phyloP scores from a whole-genome alignment of 2,888 invertebrate species.

The Mycalesis mineus region DNA sequence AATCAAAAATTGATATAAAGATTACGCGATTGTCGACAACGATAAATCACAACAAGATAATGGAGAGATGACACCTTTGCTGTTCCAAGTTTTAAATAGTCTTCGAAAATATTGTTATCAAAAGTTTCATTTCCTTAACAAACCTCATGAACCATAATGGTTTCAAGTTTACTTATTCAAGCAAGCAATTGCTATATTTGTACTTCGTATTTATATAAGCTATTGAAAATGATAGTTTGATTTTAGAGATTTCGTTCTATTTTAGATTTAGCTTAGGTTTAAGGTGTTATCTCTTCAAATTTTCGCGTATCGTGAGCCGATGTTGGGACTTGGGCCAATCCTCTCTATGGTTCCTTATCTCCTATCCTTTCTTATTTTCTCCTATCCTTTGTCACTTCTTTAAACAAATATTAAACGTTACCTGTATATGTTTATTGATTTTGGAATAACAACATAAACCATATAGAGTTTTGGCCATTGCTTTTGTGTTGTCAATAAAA shows the following conservation, averaged over 20 bases:
- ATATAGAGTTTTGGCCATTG: slow-evolving; percentile 74
- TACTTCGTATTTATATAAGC: no score
- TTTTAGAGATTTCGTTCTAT: background rate
- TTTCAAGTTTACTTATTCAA: no score
- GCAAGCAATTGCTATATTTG: no score
- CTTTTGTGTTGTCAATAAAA: slow-evolving; percentile 46
- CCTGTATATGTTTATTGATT: background rate
- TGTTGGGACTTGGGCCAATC: slow-evolving; percentile 72
- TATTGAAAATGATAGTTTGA: no score
- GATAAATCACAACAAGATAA: slow-evolving; percentile 10
- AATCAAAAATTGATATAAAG: background rate
- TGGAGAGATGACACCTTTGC: slow-evolving; percentile 53
- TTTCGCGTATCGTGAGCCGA: slow-evolving; percentile 50
- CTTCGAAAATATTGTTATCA: background rate
- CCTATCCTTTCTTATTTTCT: slow-evolving; percentile 35
- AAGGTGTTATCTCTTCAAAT: slow-evolving; percentile 51
- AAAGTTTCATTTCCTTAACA: no score
- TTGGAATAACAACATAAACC: slow-evolving; percentile 35
- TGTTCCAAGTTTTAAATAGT: background rate
- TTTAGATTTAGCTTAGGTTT: background rate
- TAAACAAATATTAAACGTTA: background rate
- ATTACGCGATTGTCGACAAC: slow-evolving; percentile 12
- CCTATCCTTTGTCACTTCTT: slow-evolving; percentile 12
- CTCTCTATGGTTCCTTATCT: slow-evolving; percentile 66
- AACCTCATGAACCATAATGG: no score